phyloP scores from a whole-genome alignment of 1,140 invertebrate genomes.

The Cyclargus thomasi region DNA sequence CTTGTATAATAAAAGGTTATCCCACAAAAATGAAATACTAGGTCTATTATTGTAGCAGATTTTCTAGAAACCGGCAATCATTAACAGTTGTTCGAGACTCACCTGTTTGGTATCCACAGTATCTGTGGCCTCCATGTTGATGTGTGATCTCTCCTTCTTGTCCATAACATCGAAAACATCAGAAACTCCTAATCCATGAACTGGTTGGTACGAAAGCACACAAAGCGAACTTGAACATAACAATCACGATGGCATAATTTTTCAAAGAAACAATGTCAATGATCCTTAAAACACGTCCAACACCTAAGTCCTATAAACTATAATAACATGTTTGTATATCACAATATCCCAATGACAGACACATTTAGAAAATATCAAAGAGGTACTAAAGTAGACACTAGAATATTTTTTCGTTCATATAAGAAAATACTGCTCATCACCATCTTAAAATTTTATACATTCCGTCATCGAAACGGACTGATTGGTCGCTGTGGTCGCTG shows the following conservation, averaged over 20 bases:
- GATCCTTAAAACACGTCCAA: conserved; percentile 60
- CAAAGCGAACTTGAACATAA: conserved; percentile 63
- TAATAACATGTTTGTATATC: conserved; percentile 32
- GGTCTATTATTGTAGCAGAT: conserved; percentile 11
- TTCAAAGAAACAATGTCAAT: conserved; percentile 71
- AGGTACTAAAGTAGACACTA: conserved; percentile 40
- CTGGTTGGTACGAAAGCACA: conserved; percentile 51
- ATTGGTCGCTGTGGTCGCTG: conserved; percentile 69
- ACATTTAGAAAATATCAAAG: conserved; percentile 42
- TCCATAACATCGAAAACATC: conserved; percentile 71
- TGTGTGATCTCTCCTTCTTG: conserved; percentile 63
- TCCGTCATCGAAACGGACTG: conserved; percentile 72
- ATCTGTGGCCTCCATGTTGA: conserved; percentile 71
- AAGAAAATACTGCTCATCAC: conserved; percentile 67
- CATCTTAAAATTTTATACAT: conserved; percentile 73
- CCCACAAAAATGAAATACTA: not conserved
- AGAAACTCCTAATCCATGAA: conserved; percentile 63
- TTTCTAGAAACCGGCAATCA: conserved; percentile 56
- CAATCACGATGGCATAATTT: conserved; percentile 63
- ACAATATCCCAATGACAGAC: conserved; percentile 36
- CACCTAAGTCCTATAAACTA: conserved; percentile 39
- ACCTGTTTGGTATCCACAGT: conserved; percentile 70
- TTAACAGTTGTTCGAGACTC: conserved; percentile 35
- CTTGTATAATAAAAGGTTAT: not conserved
- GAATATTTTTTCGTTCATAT: conserved; percentile 40